Percentiles rank a stretch among this genome's conserved stretches.
These are phyloP conservation scores for Eptesicus fuscus DNA, from an alignment of 2,113 vertebrate genomes.

Conservation along the genomic window DNA sequence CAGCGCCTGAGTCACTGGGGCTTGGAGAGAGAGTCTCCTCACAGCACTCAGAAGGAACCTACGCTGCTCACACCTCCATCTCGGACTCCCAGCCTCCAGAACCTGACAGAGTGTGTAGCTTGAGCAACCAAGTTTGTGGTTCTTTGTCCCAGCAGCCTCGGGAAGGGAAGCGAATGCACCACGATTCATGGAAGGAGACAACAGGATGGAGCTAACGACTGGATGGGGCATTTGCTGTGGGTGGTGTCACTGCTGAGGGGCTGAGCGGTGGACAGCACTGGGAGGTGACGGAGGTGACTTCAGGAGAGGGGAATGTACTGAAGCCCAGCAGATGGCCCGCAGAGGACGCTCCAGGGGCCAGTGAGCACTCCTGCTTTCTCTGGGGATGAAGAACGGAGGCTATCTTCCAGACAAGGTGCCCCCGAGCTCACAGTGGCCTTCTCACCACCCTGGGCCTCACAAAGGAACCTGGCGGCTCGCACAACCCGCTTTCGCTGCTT, in stretches of 20 bases:
- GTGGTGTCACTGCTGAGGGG: not conserved
- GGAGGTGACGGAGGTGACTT: not conserved
- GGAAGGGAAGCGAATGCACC: not conserved
- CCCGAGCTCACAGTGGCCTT: not conserved
- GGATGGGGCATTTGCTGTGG: not conserved
- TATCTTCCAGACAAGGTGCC: not conserved
- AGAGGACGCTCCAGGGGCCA: not conserved
- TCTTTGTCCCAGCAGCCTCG: not conserved
- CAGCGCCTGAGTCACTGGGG: not conserved
- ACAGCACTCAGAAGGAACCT: not conserved
- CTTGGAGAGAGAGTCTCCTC: not conserved
- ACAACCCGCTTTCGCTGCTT: no score
- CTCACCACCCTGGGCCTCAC: accelerated
- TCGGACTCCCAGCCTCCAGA: not conserved
- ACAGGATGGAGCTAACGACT: accelerated
- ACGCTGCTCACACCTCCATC: not conserved
- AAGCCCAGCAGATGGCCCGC: not conserved
- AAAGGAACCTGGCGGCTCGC: not conserved
- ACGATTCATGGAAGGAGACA: not conserved
- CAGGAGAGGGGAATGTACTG: not conserved
- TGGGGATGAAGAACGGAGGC: not conserved
- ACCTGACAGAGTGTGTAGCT: not conserved
- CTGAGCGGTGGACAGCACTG: not conserved
- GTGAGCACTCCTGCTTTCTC: not conserved
- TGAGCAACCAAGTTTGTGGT: not conserved